These are phyloP conservation scores for Pampusana beccarii DNA, from an alignment of 2,113 vertebrate genomes.

Conservation along the genomic window DNA sequence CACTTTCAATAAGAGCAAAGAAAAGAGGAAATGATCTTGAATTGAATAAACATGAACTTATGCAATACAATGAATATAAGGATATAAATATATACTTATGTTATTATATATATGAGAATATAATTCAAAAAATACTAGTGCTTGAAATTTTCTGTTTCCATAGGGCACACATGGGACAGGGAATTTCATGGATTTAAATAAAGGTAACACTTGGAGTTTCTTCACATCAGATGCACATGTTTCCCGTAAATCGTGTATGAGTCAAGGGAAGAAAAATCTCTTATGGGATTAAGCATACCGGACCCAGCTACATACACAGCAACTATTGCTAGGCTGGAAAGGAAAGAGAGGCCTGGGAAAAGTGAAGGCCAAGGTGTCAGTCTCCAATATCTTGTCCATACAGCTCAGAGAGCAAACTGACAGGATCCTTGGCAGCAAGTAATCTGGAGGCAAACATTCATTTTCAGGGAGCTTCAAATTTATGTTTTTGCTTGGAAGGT, in stretches of 20 bases:
- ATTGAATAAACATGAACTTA: not conserved
- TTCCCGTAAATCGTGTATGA: not conserved
- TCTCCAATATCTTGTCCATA: not conserved
- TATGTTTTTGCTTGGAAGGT: not conserved
- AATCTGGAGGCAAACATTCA: not conserved
- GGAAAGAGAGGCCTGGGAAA: not conserved
- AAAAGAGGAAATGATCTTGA: not conserved
- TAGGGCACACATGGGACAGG: not conserved
- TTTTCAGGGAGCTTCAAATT: not conserved
- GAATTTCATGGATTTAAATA: not conserved
- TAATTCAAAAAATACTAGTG: not conserved
- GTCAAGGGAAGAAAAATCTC: not conserved
- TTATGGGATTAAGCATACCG: not conserved
- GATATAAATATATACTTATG: not conserved
- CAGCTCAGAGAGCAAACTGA: not conserved
- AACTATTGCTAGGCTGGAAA: not conserved
- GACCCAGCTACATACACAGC: slow-evolving; percentile 12
- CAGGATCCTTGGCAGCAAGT: not conserved
- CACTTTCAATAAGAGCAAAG: not conserved
- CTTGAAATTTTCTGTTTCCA: not conserved
- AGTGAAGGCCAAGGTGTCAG: not conserved
- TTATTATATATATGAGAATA: not conserved
- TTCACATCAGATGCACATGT: not conserved
- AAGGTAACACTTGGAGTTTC: not conserved
- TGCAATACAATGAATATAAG: not conserved